phyloP scores from a whole-genome alignment of 2,113 vertebrate genomes.

The Rhabdomys dilectus region DNA sequence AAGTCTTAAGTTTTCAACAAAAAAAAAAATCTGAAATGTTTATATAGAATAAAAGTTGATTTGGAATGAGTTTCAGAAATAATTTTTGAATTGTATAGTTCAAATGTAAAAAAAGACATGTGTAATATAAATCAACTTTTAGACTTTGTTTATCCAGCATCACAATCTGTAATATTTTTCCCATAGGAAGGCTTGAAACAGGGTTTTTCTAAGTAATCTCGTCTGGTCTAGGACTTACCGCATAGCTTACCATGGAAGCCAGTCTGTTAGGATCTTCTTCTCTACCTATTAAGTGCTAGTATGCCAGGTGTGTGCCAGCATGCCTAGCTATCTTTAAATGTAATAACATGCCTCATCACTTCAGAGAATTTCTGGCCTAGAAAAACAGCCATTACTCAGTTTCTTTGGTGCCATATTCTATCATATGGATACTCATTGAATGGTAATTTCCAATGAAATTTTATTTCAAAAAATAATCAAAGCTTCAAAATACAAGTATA shows the following conservation, averaged over 20 bases:
- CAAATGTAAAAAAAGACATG: not conserved
- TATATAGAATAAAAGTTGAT: not conserved
- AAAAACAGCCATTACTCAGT: constrained; percentile 1
- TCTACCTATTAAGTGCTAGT: not conserved
- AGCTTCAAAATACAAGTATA: not conserved
- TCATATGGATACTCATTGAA: not conserved
- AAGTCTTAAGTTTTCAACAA: constrained; percentile 33
- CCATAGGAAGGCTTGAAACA: not conserved
- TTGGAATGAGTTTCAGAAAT: not conserved
- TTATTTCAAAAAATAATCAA: constrained; percentile 14
- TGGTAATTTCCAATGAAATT: constrained; percentile 38
- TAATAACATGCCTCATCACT: not conserved
- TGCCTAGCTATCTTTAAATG: not conserved
- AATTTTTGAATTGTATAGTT: not conserved
- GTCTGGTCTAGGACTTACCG: not conserved
- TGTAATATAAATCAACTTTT: not conserved
- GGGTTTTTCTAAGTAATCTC: not conserved
- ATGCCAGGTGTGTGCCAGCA: not conserved
- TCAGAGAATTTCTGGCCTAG: not conserved
- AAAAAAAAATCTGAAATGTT: constrained; percentile 27
- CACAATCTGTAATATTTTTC: not conserved
- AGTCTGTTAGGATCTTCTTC: not conserved
- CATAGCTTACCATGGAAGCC: not conserved
- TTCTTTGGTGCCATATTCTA: not conserved
- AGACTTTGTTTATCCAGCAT: not conserved